These are phyloP conservation scores for Gastrophryne carolinensis DNA, from an alignment of 2,797 vertebrate species.

Conservation along the genomic window DNA sequence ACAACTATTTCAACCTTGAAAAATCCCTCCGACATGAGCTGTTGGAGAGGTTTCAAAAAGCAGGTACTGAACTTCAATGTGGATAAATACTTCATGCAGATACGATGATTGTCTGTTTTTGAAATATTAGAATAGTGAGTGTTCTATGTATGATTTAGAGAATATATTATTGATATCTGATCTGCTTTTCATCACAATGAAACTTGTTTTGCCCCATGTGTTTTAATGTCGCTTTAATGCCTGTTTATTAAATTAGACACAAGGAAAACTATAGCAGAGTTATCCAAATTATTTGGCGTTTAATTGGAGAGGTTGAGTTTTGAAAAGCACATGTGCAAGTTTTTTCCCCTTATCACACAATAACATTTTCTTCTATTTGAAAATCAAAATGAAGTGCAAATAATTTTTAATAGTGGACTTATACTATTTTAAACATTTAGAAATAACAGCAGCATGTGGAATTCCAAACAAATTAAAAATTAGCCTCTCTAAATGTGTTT, in stretches of 20 bases:
- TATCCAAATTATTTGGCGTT: too few relatives aligned
- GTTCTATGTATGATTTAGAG: constrained; percentile 10
- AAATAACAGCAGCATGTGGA: too few relatives aligned
- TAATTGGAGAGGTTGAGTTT: too few relatives aligned
- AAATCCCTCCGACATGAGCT: constrained; percentile 73
- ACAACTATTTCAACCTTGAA: constrained; percentile 90
- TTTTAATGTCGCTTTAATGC: constrained; percentile 28
- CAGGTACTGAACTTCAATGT: constrained; percentile 69
- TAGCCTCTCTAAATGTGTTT: too few relatives aligned
- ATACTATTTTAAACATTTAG: too few relatives aligned
- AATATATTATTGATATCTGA: constrained; percentile 41
- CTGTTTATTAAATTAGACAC: constrained; percentile 31
- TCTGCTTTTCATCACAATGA: constrained; percentile 7
- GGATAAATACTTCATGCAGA: constrained; percentile 30
- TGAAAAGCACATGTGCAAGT: too few relatives aligned
- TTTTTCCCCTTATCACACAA: too few relatives aligned
- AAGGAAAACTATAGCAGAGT: constrained; percentile 27
- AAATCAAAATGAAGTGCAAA: too few relatives aligned
- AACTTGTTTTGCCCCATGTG: constrained; percentile 5
- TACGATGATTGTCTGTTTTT: background rate
- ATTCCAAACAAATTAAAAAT: too few relatives aligned
- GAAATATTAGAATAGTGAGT: too few relatives aligned
- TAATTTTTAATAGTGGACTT: too few relatives aligned
- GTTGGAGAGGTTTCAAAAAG: constrained; percentile 76
- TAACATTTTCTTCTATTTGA: too few relatives aligned